phyloP scores from a whole-genome alignment of 1,140 invertebrate genomes.

The Drosophila nannoptera region DNA sequence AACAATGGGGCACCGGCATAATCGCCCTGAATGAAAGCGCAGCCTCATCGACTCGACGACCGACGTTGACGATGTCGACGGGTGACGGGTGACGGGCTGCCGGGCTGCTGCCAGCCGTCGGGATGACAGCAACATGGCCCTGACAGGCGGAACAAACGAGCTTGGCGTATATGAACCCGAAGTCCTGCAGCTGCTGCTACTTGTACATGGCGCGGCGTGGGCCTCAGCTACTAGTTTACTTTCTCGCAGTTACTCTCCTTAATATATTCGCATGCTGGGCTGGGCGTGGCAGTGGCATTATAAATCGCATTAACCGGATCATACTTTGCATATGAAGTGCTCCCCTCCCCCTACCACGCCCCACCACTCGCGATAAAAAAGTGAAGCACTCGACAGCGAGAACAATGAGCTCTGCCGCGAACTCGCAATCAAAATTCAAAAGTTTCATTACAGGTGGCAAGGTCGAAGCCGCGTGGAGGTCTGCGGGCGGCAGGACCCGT shows the following conservation, averaged over 20 bases:
- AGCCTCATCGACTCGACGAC: constrained; percentile 61
- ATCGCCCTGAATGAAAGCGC: constrained; percentile 73
- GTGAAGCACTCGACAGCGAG: constrained; percentile 48
- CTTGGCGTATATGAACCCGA: constrained; percentile 52
- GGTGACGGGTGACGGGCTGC: constrained; percentile 10
- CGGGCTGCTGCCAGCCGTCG: constrained; percentile 25
- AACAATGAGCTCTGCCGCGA: constrained; percentile 28
- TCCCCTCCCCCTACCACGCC: constrained; percentile 7
- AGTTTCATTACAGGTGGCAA: constrained; percentile 73
- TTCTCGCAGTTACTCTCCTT: constrained; percentile 40
- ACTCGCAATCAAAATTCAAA: constrained; percentile 72
- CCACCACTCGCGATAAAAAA: constrained; percentile 54
- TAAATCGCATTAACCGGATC: constrained; percentile 76
- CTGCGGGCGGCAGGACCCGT: constrained; percentile 8
- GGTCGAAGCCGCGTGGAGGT: constrained; percentile 1
- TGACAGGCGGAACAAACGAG: constrained; percentile 75
- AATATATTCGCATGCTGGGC: constrained; percentile 60
- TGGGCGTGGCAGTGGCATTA: constrained; percentile 46
- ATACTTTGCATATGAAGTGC: constrained; percentile 76
- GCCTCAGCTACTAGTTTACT: constrained; percentile 45
- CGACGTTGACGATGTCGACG: constrained; percentile 17
- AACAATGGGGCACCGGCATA: constrained; percentile 68
- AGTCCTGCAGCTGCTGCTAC: constrained; percentile 36
- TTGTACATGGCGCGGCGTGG: not conserved
- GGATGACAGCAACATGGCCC: constrained; percentile 49